Conservation (phyloP, 2,797 vertebrate genomes). For the Phrynocephalus guinanensis region DNA sequence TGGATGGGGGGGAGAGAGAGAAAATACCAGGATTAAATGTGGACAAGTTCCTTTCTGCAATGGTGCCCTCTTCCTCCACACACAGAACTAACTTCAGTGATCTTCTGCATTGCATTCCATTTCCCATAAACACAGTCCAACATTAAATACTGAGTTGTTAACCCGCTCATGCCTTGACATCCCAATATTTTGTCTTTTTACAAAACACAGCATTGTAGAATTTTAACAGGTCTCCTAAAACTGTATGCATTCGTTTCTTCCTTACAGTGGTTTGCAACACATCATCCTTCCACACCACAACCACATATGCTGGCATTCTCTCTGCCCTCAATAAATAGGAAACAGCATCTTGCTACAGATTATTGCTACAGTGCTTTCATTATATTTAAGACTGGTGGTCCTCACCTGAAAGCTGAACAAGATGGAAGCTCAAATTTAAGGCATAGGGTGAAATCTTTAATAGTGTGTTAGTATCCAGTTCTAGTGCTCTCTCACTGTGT, state of each 20-base stretch:
- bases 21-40: slow-evolving; percentile 18
- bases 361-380: background rate
- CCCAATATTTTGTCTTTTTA: background rate
- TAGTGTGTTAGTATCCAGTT: background rate
- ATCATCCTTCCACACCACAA: slow-evolving; percentile 12
- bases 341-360: background rate
- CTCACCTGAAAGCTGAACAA: background rate
- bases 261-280: background rate
- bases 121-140: background rate
- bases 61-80: background rate
- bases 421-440: background rate
- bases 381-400: background rate
- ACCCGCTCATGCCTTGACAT: background rate
- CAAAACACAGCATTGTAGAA: background rate
- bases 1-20: slow-evolving; percentile 18
- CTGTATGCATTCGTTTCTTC: background rate
- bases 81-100: background rate
- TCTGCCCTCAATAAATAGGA: background rate
- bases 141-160: background rate
- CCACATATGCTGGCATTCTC: background rate
- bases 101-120: background rate
- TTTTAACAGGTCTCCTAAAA: background rate
- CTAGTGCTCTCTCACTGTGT: background rate
- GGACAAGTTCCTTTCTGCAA: background rate
- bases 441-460: background rate